Evolutionary conservation across 2,888 invertebrate species (phyloP).

Genomic region (Ypsolopha scabrella): DNA sequence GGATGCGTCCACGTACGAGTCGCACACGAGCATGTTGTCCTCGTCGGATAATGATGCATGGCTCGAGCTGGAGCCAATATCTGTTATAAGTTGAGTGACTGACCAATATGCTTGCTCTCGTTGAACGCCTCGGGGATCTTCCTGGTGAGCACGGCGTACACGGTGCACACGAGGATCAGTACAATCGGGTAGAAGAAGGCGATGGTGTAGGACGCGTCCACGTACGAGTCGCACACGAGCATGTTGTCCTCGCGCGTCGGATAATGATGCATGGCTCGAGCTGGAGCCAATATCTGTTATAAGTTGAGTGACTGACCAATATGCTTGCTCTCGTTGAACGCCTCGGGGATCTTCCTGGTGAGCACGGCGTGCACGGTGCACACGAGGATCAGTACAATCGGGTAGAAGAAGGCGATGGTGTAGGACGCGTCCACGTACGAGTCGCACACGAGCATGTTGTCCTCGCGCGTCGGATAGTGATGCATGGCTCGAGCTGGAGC

Average conservation of each 20-base stretch:
- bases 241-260: conserved; percentile 91
- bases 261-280: conserved; percentile 88
- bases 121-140: conserved; percentile 99
- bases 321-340: too few species aligned
- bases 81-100: conserved; percentile 74
- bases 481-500: conserved; percentile 91
- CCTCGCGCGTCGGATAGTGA: conserved; percentile 88
- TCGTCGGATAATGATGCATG: conserved; percentile 89
- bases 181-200: conserved; percentile 94
- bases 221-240: conserved; percentile 89
- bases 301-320: too few species aligned
- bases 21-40: conserved; percentile 91
- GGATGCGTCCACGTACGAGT: conserved; percentile 90
- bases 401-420: too few species aligned
- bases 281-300: conserved; percentile 92
- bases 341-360: too few species aligned
- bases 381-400: too few species aligned
- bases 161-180: conserved; percentile 89
- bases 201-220: conserved; percentile 93
- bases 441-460: conserved; percentile 91
- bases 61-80: conserved; percentile 91
- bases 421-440: too few species aligned
- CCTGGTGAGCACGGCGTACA: conserved; percentile 93
- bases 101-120: conserved; percentile 95
- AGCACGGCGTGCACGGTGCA: too few species aligned